Percentiles rank a stretch among this genome's conserved stretches.
Evolutionary conservation across 92 coral and sea anemone genomes (phyloP).

Genomic region (Anthopleura xanthogrammica): DNA sequence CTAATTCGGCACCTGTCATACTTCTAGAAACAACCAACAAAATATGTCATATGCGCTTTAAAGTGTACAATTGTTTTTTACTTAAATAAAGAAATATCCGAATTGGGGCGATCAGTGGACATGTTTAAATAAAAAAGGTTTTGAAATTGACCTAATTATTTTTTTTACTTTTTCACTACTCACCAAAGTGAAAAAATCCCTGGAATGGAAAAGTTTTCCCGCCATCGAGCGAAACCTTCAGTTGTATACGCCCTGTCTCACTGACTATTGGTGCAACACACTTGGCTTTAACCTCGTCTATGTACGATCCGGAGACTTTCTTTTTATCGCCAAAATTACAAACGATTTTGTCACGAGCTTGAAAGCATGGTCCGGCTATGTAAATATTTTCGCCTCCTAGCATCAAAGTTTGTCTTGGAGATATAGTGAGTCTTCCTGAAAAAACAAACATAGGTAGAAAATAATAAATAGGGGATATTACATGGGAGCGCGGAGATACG

Average conservation of each 20-base stretch:
- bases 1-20: too few species aligned
- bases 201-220: constrained; percentile 61
- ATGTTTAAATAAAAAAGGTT: too few species aligned
- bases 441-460: neutral
- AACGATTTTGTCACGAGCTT: constrained; percentile 50
- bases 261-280: constrained; percentile 68
- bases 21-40: too few species aligned
- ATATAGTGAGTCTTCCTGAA: constrained; percentile 63
- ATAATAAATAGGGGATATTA: too few species aligned
- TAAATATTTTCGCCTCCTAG: constrained; percentile 73
- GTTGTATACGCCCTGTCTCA: constrained; percentile 56
- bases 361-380: constrained; percentile 82
- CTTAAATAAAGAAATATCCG: too few species aligned
- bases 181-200: constrained; percentile 68
- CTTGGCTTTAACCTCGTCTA: constrained; percentile 40
- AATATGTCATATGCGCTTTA: too few species aligned
- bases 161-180: neutral
- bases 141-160: too few species aligned
- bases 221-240: constrained; percentile 64
- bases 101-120: too few species aligned
- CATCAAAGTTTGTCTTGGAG: constrained; percentile 61
- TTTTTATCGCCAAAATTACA: constrained; percentile 58
- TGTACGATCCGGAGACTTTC: constrained; percentile 40
- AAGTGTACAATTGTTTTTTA: too few species aligned
- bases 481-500: too few species aligned